Evolutionary conservation across 2,888 invertebrate genomes (phyloP), one percentile per base, ranked within the genome.

Genomic region (Lordiphosa fenestrarum): DNA sequence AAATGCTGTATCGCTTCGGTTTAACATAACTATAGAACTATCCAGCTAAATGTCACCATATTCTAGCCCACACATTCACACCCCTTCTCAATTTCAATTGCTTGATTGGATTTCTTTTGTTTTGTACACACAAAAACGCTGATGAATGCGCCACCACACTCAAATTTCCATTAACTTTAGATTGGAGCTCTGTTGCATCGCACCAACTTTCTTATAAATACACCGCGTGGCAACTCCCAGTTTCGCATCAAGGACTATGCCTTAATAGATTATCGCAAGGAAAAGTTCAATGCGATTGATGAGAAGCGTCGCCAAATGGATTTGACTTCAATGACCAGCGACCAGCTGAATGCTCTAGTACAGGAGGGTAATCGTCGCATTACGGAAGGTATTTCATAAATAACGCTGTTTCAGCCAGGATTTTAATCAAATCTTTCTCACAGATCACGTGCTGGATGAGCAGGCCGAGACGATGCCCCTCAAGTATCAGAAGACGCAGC

Each of bases 171-270:
- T 4, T 39, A 19, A 19, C 39, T 15, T 44, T 3, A 33, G 88
- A 75, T 87, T 60, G 87, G 86, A 7, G 59, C 69, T 3, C 41
- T 87, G 25, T 42, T 87, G 13, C 53, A 64, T 12, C 76, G 75
- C 2, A 78, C 84, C 3, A 71, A 82, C 46, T 87, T 84, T 52
- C 56, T 87, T 12, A 52, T 70, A 15, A 72, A 86, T 39, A 86
- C 85, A 3, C 58, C 66, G 6, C 73, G 78, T 12, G 74, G 80
- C 3, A 60, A 64, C 12, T 25, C 44, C 0, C 42, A 66, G 15
- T 87, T 68, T 55, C 78, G 69, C 39, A 82, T 87, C 9, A 80
- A 58, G 49, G 61, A 48, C 51, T 23, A 60, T 9, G 12, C 51
- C 3, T 44, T 87, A 4, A 81, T 74, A 49, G 73, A 81, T 9